phyloP scores from a whole-genome alignment of 2,888 invertebrate species.

The Morinoia aosen region DNA sequence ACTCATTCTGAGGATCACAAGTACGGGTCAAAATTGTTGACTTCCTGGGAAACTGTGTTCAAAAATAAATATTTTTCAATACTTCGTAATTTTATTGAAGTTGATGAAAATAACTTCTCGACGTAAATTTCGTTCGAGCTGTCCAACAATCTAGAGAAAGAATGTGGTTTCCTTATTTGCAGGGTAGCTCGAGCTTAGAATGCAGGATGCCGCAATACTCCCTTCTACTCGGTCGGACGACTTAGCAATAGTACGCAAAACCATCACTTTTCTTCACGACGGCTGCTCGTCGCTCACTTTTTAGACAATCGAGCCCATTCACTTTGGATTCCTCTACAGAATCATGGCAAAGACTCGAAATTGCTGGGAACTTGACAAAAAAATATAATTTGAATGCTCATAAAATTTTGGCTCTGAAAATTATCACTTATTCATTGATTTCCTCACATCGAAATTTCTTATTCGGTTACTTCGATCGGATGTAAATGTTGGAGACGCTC shows the following conservation, averaged over 20 bases:
- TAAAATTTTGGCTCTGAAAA: background rate
- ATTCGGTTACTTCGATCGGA: too few relatives aligned
- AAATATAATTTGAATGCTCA: background rate
- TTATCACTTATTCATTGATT: too few relatives aligned
- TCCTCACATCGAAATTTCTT: too few relatives aligned
- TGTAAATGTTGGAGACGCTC: too few relatives aligned
- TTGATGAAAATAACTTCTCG: too few relatives aligned
- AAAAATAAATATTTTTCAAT: too few relatives aligned
- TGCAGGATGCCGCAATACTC: background rate
- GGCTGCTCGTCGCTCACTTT: background rate
- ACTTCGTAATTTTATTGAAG: too few relatives aligned
- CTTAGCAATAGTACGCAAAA: background rate
- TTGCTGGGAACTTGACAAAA: background rate
- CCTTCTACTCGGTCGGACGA: background rate
- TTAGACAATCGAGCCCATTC: background rate
- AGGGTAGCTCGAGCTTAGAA: background rate
- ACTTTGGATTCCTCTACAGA: background rate
- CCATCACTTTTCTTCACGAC: background rate
- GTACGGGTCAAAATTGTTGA: too few relatives aligned
- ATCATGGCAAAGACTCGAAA: background rate
- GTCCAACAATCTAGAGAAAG: background rate
- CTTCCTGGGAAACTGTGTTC: too few relatives aligned
- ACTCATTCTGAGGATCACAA: too few relatives aligned
- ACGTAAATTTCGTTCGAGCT: too few relatives aligned
- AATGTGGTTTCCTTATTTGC: background rate